Evolutionary conservation across 2,888 invertebrate species (phyloP), one percentile per base, ranked within the genome.

Genomic region (Colostygia pectinataria): DNA sequence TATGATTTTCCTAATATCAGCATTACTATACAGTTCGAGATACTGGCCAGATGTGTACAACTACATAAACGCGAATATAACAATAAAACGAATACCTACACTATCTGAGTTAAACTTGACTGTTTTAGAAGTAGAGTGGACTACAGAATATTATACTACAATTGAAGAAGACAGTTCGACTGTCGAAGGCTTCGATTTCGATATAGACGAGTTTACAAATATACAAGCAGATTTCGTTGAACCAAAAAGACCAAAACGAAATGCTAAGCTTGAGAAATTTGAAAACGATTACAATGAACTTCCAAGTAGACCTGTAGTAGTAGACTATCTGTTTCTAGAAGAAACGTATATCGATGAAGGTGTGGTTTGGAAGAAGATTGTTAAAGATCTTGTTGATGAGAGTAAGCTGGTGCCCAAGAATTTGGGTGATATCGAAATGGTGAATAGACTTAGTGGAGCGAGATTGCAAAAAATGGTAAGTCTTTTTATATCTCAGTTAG

Each of bases 41-140:
- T 89, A 83, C 51, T 90, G 87, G 89, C 81, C 82, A 0, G 89
- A 90, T 57, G 58, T 88, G 0, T 78, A 89, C 32, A 85, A 77
- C 44, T 89, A 88, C 44, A 67, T 86, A 6, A 80, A 83, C 28
- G 78, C 83, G 0, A 87, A 90, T 55, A 82, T 90, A 18, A 89
- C 88, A 0, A 87, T 90, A 25, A 84, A 77, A 59, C 67, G 79
- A 23, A 87, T 89, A 55, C 81, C 84, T 0, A 86, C 80, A 1
- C 56, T 88, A 55, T 80, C 82, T 0, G 88, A 90, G 65, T 50
- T 89, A 1, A 73, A 83, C 59, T 25, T 79, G 8, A 79, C 76
- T 0, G 43, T 74, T 0, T 44, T 75, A 1, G 71, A 77, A 57
- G 61, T 72, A 1, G 74, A 72, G 12, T 66, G 59, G 24, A 72